Percentiles rank a stretch among this genome's conserved stretches.
Conservation (phyloP, 2,888 invertebrate species). For the Craniophora ligustri region DNA sequence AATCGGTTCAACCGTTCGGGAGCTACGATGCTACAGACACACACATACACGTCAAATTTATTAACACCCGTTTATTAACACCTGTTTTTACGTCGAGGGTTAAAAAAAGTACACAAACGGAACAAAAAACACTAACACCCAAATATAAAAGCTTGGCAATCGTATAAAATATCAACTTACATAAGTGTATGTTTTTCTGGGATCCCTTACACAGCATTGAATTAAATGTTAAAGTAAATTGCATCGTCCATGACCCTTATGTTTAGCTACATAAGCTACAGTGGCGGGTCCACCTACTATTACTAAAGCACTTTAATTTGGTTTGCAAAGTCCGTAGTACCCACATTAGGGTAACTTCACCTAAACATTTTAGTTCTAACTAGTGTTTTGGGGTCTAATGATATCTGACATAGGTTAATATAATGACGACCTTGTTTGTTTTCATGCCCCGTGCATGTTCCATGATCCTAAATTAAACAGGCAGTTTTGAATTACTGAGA, state of each 20-base stretch:
- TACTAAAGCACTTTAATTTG: constrained; percentile 10
- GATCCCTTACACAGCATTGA: not conserved
- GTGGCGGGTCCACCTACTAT: not conserved
- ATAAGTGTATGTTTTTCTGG: not conserved
- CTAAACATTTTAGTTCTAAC: constrained; percentile 8
- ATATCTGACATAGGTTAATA: constrained; percentile 26
- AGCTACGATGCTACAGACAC: too few relatives aligned
- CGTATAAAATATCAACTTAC: not conserved
- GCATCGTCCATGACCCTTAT: not conserved
- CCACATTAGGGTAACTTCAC: not conserved
- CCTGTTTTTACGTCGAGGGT: too few relatives aligned
- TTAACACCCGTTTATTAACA: too few relatives aligned
- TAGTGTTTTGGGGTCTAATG: constrained; percentile 11
- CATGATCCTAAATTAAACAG: too few relatives aligned
- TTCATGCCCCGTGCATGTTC: too few relatives aligned
- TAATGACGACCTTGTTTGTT: too few relatives aligned
- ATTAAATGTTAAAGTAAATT: not conserved
- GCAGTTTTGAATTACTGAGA: too few relatives aligned
- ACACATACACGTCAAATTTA: too few relatives aligned
- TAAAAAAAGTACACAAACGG: too few relatives aligned
- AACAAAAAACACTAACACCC: too few relatives aligned
- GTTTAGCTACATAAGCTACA: not conserved
- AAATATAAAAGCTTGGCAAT: not conserved
- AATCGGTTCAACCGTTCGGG: too few relatives aligned
- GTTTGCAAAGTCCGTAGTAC: constrained; percentile 6